Conservation (phyloP, 2,113 vertebrate genomes). For the Neogale vison region DNA sequence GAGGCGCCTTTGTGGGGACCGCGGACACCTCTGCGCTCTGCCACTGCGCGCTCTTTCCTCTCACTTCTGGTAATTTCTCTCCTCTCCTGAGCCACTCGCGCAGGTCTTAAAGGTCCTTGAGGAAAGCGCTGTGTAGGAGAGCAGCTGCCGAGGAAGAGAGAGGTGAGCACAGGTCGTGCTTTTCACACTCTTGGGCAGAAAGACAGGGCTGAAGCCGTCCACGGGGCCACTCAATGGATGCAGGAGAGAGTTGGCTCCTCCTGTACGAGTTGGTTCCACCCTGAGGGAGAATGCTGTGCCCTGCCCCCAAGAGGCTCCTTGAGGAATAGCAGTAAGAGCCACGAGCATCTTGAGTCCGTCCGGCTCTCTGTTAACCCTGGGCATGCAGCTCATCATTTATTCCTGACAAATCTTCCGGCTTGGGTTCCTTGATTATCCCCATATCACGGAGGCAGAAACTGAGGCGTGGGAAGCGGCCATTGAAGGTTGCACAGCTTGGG, state of each 20-base stretch:
- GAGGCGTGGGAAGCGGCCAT: not conserved
- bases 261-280: not conserved
- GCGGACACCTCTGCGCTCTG: not conserved
- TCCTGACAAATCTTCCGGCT: not conserved
- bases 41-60: accelerated
- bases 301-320: slow-evolving; percentile 15
- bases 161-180: not conserved
- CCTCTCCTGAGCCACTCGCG: accelerated
- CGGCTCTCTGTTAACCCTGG: not conserved
- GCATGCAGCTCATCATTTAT: accelerated
- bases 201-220: not conserved
- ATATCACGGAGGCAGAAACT: not conserved
- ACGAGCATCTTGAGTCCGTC: accelerated
- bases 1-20: accelerated
- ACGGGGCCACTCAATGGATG: accelerated
- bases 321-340: not conserved
- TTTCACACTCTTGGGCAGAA: not conserved
- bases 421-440: not conserved
- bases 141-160: not conserved
- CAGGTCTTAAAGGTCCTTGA: not conserved
- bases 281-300: not conserved
- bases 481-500: accelerated
- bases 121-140: not conserved
- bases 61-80: not conserved
- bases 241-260: not conserved